phyloP scores from a whole-genome alignment of 1,140 invertebrate genomes.

The Drosophila orena region DNA sequence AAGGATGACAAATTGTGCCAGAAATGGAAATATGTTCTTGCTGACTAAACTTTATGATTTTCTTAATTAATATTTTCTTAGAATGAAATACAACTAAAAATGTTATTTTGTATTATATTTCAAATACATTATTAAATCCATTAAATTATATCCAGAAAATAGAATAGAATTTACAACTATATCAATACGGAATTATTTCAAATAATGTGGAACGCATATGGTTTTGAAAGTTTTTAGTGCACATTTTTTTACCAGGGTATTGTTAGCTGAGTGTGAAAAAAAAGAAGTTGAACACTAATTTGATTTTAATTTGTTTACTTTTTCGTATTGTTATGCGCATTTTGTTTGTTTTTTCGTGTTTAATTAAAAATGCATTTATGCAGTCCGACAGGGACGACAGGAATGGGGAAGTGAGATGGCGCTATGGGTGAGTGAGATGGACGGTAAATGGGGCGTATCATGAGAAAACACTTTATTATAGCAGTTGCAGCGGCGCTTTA shows the following conservation, averaged over 20 bases:
- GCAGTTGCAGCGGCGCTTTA: constrained; percentile 41
- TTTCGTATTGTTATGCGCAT: constrained; percentile 53
- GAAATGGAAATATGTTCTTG: constrained; percentile 1
- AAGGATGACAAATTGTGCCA: constrained; percentile 9
- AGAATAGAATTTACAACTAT: background rate
- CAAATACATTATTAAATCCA: too few relatives aligned
- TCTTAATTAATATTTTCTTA: background rate
- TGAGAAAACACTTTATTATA: constrained; percentile 63
- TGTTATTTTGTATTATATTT: background rate
- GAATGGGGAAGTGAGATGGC: background rate
- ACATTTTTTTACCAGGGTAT: background rate
- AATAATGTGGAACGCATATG: constrained; percentile 9
- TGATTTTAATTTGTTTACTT: constrained; percentile 76
- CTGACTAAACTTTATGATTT: too few relatives aligned
- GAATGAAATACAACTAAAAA: too few relatives aligned
- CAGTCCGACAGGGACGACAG: background rate
- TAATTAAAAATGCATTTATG: constrained; percentile 64
- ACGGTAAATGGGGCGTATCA: background rate
- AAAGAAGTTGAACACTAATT: constrained; percentile 50
- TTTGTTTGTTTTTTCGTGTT: constrained; percentile 53
- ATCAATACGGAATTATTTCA: constrained; percentile 8
- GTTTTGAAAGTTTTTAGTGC: constrained; percentile 1
- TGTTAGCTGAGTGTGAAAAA: constrained; percentile 21
- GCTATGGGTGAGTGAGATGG: background rate
- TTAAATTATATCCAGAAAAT: background rate